phyloP scores from a whole-genome alignment of 2,888 invertebrate species.

The Teleiodes luculella region DNA sequence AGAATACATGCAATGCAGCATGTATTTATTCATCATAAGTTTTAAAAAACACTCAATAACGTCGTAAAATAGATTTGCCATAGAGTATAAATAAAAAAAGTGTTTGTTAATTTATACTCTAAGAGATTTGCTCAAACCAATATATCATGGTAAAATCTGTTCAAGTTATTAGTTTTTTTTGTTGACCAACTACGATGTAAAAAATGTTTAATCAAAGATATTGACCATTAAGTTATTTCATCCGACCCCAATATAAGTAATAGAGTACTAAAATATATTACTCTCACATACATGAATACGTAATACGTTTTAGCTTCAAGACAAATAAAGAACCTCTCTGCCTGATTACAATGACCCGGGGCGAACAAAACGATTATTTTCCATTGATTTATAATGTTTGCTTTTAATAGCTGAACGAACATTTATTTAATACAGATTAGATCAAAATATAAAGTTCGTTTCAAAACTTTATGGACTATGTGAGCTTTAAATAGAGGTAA shows the following conservation, averaged over 20 bases:
- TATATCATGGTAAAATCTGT: no score
- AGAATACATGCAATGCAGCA: no score
- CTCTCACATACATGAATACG: conserved; percentile 23
- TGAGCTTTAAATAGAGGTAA: background rate
- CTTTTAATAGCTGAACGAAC: conserved; percentile 56
- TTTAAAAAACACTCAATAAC: no score
- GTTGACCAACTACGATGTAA: no score
- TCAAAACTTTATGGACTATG: background rate
- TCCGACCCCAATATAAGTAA: conserved; percentile 14
- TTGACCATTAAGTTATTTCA: conserved; percentile 6
- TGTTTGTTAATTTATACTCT: no score
- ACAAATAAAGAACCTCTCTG: conserved; percentile 50
- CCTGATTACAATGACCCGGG: conserved; percentile 69
- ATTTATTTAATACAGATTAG: conserved; percentile 48
- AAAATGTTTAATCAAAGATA: conserved; percentile 1
- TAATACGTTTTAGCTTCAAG: conserved; percentile 41
- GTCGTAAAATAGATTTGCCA: no score
- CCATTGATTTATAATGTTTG: conserved; percentile 66
- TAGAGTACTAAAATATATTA: conserved; percentile 17
- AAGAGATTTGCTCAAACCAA: no score
- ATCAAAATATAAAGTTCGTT: background rate
- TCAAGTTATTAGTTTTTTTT: no score
- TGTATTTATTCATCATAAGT: no score
- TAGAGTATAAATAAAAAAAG: no score
- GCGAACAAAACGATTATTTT: conserved; percentile 71